Evolutionary conservation across 1,140 invertebrate species (phyloP).

Genomic region (Xylocopa sonorina): DNA sequence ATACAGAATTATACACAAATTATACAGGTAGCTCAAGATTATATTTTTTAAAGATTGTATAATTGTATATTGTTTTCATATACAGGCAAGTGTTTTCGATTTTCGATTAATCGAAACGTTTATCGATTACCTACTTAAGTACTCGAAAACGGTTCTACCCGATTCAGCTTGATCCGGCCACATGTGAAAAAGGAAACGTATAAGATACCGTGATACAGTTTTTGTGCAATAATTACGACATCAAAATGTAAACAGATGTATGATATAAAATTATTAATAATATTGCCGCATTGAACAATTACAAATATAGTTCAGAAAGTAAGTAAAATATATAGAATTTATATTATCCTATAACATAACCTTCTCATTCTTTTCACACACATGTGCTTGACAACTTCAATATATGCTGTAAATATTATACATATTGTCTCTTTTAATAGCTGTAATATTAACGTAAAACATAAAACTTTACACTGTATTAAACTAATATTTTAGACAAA

Average conservation of each 20-base stretch:
- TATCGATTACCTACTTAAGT: background rate
- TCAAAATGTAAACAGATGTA: conserved; percentile 12
- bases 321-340: background rate
- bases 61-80: no score
- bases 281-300: background rate
- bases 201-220: background rate
- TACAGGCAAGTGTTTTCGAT: no score
- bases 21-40: no score
- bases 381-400: conserved; percentile 1
- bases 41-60: no score
- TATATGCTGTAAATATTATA: background rate
- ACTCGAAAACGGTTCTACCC: background rate
- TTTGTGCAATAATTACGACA: conserved; percentile 2
- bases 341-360: conserved; percentile 27
- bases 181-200: background rate
- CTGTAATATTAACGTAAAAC: background rate
- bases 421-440: background rate
- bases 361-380: background rate
- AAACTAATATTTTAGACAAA: background rate
- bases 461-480: background rate
- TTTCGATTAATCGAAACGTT: background rate
- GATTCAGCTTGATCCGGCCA: no score
- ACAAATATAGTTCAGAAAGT: conserved; percentile 25
- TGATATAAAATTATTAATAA: background rate
- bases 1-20: no score